Base-by-base conservation (phyloP, 2,797 vertebrate species). In the Hypotaenidia okinawae region DNA sequence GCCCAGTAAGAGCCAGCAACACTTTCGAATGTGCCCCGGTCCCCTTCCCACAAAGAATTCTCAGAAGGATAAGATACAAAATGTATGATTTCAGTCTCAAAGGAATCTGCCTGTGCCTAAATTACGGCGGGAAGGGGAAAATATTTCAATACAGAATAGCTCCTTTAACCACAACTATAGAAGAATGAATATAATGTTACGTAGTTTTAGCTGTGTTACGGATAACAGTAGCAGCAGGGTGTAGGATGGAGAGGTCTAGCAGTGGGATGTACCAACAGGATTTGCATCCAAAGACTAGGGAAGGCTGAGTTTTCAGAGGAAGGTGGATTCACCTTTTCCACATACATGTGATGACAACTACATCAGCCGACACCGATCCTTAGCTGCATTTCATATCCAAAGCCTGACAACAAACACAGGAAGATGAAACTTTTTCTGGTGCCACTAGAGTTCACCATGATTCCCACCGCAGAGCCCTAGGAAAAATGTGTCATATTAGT, bases 401-500 rank as follows among this genome's bases (percentile, higher is more conserved):
- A 73, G 54, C 54, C 90, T 95, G 90, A 94, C 86, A 87, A 70
- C 61, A 64, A 74, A n/a, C 55, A 68, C 88, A 69, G 7, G 28
- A 83, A 80, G 84, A 89, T 72, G 62, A 77, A 95, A 90, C 87
- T 89, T 92, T 87, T 62, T 45, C 4, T n/a, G 86, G 90, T 69
- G 90, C 47, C 85, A 89, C 73, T 89, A 24, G 75, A 92, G 82
- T 80, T 93, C 73, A 77, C 58, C 70, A 82, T 33, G 78, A 93
- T 85, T 92, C 92, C 89, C 59, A 63, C 55, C 79, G 81, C 89
- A 88, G 52, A 88, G 84, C 39, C 79, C 69, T 73, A 92, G 79
- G 10, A 95, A 95, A 96, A 95, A 96, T 75, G 64, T 89, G 86
- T 92, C 88, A 3, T 80, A 78, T 89, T 92, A 91, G 76, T 41